Base-by-base conservation (phyloP, 2,888 invertebrate species). In the Xestia c-nigrum region DNA sequence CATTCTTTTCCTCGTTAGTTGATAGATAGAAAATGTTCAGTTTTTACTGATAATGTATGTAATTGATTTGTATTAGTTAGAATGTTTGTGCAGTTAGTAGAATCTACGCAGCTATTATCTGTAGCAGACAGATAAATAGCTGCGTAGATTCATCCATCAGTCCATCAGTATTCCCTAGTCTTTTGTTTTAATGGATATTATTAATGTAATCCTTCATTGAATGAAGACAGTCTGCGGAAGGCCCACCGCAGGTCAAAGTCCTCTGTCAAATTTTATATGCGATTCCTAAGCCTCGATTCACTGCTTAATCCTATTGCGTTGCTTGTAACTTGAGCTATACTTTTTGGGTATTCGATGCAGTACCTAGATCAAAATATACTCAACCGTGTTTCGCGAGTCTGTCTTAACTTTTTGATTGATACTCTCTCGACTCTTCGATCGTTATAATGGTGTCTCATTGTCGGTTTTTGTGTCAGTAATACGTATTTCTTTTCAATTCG, bases 181-280 rank as follows among this genome's bases (percentile, higher is more conserved):
- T 47, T 69, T 50, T 3, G 3, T 71, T 80, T 31, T 47, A 24
- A 24, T 12, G 4, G 6, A 9, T 6, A 14, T 10, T 46, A 43
- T 47, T 24, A 1, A 40, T 7, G 43, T 3, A 59, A 72, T 50
- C 12, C 10, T n/a, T 14, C 5, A 16, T 9, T 50, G 5, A 59
- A 31, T 80, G 43, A 80, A 76, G 12, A 40, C 21, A 55, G 24
- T 59, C 9, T 5, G 12, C 12, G 12, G 21, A 5, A 73, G 19
- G 19, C 40, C 16, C 24, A 19, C 24, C 47, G 47, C 55, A 68
- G 38, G 38, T 68, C 16, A 24, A 67, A 80, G 50, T n/a, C n/a
- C 16, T 24, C 16, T 14, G 10, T 14, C 14, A 43, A 57, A 69
- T 59, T 72, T 38, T 63, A 61, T 61, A 38, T 61, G 61, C 31